Base-by-base conservation (phyloP, 2,888 invertebrate genomes). In the Electrophaes corylata region DNA sequence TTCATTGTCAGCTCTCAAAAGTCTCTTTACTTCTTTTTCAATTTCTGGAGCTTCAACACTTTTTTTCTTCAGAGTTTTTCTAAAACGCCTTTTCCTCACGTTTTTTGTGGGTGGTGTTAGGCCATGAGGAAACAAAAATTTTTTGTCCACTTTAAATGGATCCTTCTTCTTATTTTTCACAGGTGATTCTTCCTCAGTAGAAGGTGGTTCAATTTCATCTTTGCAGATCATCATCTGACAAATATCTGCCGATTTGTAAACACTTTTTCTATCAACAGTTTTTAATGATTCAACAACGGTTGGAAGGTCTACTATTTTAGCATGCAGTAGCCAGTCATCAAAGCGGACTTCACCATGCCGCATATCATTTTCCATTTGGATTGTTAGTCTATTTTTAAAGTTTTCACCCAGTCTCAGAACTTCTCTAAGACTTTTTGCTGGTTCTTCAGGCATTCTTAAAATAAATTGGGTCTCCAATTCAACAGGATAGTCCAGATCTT, bases 241-340 rank as follows among this genome's bases (percentile, higher is more conserved):
- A 61, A 99, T 95, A 83, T 99, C 99, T 0, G 98, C 98, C 1
- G 98, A 97, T 92, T 99, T 99, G 81, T 99, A 99, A 72, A 99
- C 97, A 75, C 97, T 98, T 86, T 98, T 99, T 62, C 94, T 95
- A 81, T 99, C 99, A 55, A 99, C 97, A 0, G 98, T 99, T 91
- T 99, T 99, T 56, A 97, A 88, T 0, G 98, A 96, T 88, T 99
- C 99, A 8, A 98, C 94, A 10, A 99, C 93, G 10, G 98, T 96
- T 0, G 99, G 99, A 44, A 99, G 84, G 83, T 99, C 99, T 0
- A 98, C 94, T 29, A 98, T 94, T 92, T 98, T 98, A 0, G 96
- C 95, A 79, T 96, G 95, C 76, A 98, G 93, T 23, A 96, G 81
- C 94, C 97, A 97, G 71, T 98, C 96, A 79, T 98, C 98, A 61